Base-by-base conservation (phyloP, 1,140 invertebrate genomes). In the Kradibia gibbosae region DNA sequence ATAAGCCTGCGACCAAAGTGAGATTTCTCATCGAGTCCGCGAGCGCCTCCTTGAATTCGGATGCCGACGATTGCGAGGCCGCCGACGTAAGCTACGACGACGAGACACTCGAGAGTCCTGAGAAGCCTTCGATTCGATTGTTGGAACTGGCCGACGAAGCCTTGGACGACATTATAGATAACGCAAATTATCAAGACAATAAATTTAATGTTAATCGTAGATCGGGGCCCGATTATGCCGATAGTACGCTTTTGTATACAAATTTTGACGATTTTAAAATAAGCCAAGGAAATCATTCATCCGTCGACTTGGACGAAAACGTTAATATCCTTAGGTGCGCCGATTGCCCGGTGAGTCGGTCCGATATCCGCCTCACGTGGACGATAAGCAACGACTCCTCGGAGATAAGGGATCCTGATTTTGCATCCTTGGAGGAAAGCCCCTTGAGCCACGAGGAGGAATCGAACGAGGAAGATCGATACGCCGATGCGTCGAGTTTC, bases 1-100 rank as follows among this genome's bases (percentile, higher is more conserved):
- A 82, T 0, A 85, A 76, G 22, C 82, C 83, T 1, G 82, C 78
- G 0, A 83, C 88, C 0, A 91, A 84, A 72, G 90, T 91, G 7
- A 85, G 87, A 76, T 91, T 91, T 83, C 77, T 86, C 1, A 87
- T 90, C 3, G 87, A 90, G 25, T 83, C 88, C 22, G 82, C 85
- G 1, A 86, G 71, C 20, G 42, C 78, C 17, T 84, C 82, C 11
- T 83, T 53, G 2, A 83, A 86, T 45, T 20, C 67, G 7, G 80
- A 86, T n/a, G 10, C 67, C 1, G 22, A 75, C 55, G 17, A 73
- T 17, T 36, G 74, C n/a, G 11, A 25, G 42, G 15, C 65, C 28
- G 74, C 36, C 25, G 60, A 71, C 28, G 10, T 34, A 76, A 50
- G 70, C 2, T 71, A 48, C 22, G 3, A 62, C 13, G 65, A 80